phyloP scores from a whole-genome alignment of 2,888 invertebrate species.

The Imbricaverruca yamaguchii region DNA sequence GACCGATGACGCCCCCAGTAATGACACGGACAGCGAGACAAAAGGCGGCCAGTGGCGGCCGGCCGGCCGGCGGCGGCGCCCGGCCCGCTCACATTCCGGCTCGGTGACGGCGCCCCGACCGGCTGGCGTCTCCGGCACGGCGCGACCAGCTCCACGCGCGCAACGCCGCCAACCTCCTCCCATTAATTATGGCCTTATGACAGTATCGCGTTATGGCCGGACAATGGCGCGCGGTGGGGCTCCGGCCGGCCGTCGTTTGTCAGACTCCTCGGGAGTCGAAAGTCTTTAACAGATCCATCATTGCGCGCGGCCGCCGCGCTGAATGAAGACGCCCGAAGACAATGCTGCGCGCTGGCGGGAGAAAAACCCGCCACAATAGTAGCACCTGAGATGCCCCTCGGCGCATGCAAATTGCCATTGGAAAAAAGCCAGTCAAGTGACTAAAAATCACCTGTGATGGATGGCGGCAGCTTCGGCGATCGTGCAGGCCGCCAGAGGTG shows the following conservation, averaged over 20 bases:
- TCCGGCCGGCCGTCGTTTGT: neutral
- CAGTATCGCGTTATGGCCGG: constrained; percentile 12
- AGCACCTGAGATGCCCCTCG: neutral
- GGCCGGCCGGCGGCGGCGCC: no score
- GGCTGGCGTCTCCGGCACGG: no score
- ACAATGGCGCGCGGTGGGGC: constrained; percentile 11
- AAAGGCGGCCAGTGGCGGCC: no score
- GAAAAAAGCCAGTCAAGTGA: neutral
- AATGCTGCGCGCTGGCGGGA: neutral
- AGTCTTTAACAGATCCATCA: constrained; percentile 16
- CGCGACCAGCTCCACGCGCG: no score
- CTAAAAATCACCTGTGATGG: neutral
- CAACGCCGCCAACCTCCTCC: neutral
- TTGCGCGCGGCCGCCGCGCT: neutral
- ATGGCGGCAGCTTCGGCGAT: neutral
- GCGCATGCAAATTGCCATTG: constrained; percentile 1
- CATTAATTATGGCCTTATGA: constrained; percentile 18
- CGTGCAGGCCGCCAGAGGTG: no score
- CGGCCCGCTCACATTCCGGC: no score
- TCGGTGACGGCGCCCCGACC: no score
- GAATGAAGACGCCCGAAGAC: constrained; percentile 15
- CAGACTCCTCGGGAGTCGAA: constrained; percentile 14
- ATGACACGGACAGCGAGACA: no score
- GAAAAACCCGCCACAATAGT: constrained; percentile 5
- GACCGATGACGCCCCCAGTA: no score